phyloP scores from a whole-genome alignment of 2,113 vertebrate species.

The Myotis brandtii region DNA sequence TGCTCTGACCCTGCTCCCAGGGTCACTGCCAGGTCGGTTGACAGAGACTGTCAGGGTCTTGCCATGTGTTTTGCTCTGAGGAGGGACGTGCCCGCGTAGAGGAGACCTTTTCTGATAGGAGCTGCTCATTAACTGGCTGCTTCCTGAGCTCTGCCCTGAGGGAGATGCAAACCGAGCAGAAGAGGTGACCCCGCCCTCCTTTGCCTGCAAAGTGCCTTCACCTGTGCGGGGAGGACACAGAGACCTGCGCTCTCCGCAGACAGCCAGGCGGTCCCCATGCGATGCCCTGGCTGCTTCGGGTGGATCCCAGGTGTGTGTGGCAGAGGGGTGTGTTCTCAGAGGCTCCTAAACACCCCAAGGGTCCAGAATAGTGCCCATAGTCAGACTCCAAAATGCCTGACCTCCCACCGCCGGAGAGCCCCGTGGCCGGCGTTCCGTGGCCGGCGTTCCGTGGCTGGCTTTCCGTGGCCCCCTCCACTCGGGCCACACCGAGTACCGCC shows the following conservation, averaged over 20 bases:
- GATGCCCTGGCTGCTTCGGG: not conserved
- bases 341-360: not conserved
- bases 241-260: not conserved
- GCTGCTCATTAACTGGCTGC: not conserved
- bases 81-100: not conserved
- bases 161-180: not conserved
- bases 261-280: not conserved
- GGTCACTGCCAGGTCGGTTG: rapidly evolving
- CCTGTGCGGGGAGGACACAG: slow-evolving; percentile 46
- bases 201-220: not conserved
- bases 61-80: not conserved
- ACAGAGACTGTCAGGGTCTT: not conserved
- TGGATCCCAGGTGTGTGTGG: not conserved
- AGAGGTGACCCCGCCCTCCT: slow-evolving; percentile 1
- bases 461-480: not conserved
- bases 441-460: rapidly evolving
- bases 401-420: rapidly evolving
- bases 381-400: not conserved
- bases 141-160: slow-evolving; percentile 30
- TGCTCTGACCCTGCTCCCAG: rapidly evolving
- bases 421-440: rapidly evolving
- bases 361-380: not conserved
- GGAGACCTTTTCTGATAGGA: not conserved
- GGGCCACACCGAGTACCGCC: not conserved
- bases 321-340: not conserved